phyloP scores from a whole-genome alignment of 2,113 vertebrate genomes.

The Scolopax mira region DNA sequence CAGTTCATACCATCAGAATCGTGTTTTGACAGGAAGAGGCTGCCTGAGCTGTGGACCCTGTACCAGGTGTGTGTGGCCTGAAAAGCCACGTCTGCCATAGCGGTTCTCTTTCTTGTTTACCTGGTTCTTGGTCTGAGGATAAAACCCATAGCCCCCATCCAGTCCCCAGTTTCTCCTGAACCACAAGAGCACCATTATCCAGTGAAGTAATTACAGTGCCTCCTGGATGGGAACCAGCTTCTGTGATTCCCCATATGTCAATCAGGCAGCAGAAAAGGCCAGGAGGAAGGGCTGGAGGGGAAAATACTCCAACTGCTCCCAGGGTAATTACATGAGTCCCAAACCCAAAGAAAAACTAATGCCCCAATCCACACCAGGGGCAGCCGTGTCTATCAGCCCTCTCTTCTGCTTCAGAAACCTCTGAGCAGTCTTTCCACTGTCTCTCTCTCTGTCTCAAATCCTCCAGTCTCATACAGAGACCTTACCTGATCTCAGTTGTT shows the following conservation, averaged over 20 bases:
- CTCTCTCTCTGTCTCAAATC: rapidly evolving
- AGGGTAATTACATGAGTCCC: background rate
- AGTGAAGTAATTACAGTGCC: background rate
- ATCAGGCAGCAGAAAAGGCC: background rate
- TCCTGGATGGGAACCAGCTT: background rate
- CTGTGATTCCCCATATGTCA: background rate
- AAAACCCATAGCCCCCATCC: background rate
- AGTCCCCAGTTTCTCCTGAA: background rate
- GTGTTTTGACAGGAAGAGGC: background rate
- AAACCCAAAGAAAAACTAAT: background rate
- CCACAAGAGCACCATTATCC: background rate
- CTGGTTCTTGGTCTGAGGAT: background rate
- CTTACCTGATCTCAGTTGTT: slow-evolving; percentile 95
- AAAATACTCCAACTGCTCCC: background rate
- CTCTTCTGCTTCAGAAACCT: background rate
- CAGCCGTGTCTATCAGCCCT: background rate
- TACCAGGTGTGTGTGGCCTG: background rate
- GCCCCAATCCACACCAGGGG: rapidly evolving
- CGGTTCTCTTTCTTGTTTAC: background rate
- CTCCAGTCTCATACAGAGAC: background rate
- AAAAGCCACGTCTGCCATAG: rapidly evolving
- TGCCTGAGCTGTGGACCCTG: background rate
- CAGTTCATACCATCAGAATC: rapidly evolving
- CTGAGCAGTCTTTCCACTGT: rapidly evolving
- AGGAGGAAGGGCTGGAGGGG: background rate